These are phyloP conservation scores for Melipona beecheii DNA, from an alignment of 2,888 invertebrate species.

Conservation along the genomic window DNA sequence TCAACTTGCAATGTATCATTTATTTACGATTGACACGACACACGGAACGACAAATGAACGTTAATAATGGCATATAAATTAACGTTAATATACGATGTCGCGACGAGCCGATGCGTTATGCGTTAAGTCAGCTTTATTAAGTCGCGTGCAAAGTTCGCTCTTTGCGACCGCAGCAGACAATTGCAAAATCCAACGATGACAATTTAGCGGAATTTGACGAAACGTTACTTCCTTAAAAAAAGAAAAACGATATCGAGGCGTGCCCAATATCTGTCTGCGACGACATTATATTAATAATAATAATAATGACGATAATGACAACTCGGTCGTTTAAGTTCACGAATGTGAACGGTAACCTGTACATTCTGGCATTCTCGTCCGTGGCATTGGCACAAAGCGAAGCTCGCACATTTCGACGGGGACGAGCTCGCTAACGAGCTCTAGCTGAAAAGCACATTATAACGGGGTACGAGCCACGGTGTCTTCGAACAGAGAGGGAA, in stretches of 20 bases:
- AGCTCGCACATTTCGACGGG: constrained; percentile 34
- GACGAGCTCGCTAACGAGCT: constrained; percentile 49
- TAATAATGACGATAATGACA: neutral
- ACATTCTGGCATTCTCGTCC: neutral
- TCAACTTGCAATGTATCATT: neutral
- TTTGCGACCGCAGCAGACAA: neutral
- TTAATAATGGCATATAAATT: neutral
- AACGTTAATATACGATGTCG: neutral
- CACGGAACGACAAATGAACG: neutral
- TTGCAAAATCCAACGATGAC: neutral
- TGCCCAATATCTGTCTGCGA: neutral
- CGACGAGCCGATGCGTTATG: neutral
- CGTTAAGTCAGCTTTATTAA: neutral
- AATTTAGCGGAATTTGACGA: neutral
- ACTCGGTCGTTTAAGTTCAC: neutral
- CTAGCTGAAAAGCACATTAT: constrained; percentile 38
- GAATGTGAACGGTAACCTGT: neutral
- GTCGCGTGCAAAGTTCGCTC: constrained; percentile 14
- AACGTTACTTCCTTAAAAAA: too few relatives aligned
- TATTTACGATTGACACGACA: neutral
- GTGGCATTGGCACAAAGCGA: constrained; percentile 26
- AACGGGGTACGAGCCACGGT: neutral
- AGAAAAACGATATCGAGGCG: too few relatives aligned
- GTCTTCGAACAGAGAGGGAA: constrained; percentile 33
- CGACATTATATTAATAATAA: neutral